Evolutionary conservation across 2,113 vertebrate species (phyloP).

Genomic region (Eptesicus fuscus): DNA sequence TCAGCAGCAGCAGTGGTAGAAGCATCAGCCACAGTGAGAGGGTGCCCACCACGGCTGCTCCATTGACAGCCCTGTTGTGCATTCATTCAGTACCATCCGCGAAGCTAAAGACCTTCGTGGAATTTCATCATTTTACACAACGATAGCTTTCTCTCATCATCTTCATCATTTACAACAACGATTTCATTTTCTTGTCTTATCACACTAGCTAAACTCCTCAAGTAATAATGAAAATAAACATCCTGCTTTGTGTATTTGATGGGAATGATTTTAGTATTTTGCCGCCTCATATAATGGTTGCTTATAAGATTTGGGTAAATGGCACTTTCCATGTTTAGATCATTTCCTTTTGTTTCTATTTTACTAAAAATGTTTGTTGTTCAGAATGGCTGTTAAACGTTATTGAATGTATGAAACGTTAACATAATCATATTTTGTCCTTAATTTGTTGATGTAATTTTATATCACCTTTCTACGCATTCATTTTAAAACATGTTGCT

Average conservation of each 20-base stretch:
- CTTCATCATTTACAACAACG: not conserved
- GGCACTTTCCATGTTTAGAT: not conserved
- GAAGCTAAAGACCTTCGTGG: not conserved
- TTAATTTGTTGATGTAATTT: not conserved
- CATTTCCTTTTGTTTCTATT: not conserved
- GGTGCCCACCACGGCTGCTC: not conserved
- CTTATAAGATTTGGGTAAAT: not conserved
- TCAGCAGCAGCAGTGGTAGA: not conserved
- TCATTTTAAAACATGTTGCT: not conserved
- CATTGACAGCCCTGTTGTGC: accelerated
- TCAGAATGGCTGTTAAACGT: not conserved
- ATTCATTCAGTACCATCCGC: not conserved
- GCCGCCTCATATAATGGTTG: not conserved
- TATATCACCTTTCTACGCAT: not conserved
- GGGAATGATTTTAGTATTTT: slow-evolving; percentile 1
- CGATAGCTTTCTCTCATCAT: not conserved
- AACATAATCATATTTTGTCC: not conserved
- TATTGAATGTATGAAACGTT: not conserved
- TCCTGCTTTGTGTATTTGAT: not conserved
- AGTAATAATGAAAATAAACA: not conserved
- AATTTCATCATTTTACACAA: not conserved
- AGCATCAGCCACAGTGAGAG: not conserved
- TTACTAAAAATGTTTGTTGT: not conserved
- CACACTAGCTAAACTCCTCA: not conserved
- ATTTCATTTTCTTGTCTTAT: slow-evolving; percentile 48